Evolutionary conservation across 2,888 invertebrate species (phyloP), one percentile per base, ranked within the genome.

Genomic region (Oxytorus armatus): DNA sequence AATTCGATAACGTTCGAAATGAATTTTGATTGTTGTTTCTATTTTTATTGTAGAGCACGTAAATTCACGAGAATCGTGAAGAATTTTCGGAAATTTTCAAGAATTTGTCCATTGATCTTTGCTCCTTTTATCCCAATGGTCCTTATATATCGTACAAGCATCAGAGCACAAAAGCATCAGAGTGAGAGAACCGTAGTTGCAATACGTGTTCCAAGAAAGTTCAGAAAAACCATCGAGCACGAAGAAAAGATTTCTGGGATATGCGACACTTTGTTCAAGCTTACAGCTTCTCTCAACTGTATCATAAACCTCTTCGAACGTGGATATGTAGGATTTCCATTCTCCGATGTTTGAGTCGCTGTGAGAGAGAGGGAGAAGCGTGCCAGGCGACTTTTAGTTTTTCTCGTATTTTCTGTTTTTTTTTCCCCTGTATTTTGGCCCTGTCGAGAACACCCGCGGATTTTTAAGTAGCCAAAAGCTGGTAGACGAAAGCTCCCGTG

Each of bases 381-480:
- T 79, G 70, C 79, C 72, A 49, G 10, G 59, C 44, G 10, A 55
- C 59, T 61, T 59, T 16, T 53, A 61, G 59, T 57, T 42, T 61
- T n/a, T n/a, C 55, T 39, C 39, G n/a, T 53, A 57, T 57, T 75
- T 70, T 66, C 49, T 36, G n/a, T 65, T 42, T 69, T 49, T 25
- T 66, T 21, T 11, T 36, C 23, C 53, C 8, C 25, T 29, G 21
- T 36, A 23, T 53, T 57, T 42, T 21, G 42, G 33, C 42, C 21
- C 53, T 70, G 16, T 61, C 33, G 69, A 42, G 79, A 73, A 80
- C 57, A 57, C 77, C 77, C 77, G 73, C 73, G 69, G 77, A 74
- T 77, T 77, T 77, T 80, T 65, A 61, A 79, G 79, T 49, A 76
- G 59, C 59, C 11, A n/a, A n/a, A n/a, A n/a, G n/a, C n/a, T 61